phyloP scores from a whole-genome alignment of 2,113 vertebrate genomes.

The Rhabdomys dilectus region DNA sequence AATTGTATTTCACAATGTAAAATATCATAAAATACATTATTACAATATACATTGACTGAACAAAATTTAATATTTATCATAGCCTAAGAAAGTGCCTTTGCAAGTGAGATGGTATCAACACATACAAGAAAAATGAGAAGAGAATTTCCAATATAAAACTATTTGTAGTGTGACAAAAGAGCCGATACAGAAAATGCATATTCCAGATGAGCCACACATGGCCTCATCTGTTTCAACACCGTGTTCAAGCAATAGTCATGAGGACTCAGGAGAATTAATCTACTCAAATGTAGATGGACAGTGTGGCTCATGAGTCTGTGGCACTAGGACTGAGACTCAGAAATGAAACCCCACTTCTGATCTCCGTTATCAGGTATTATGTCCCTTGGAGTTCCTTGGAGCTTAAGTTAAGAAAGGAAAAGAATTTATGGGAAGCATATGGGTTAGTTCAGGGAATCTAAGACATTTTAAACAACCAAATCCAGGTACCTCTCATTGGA shows the following conservation, averaged over 20 bases:
- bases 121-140: conserved; percentile 42
- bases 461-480: neutral
- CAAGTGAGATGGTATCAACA: neutral
- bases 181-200: conserved; percentile 3
- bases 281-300: neutral
- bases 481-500: neutral
- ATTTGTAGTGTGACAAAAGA: neutral
- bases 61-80: conserved; percentile 41
- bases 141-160: conserved; percentile 59
- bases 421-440: neutral
- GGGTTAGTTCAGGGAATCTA: neutral
- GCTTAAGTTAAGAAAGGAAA: neutral
- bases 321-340: neutral
- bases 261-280: neutral
- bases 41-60: neutral
- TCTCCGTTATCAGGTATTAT: neutral
- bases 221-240: conserved; percentile 20
- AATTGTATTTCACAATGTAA: neutral
- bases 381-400: conserved; percentile 11
- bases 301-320: neutral
- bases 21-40: conserved; percentile 21
- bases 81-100: neutral
- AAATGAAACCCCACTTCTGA: conserved; percentile 41
- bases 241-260: neutral
- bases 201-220: conserved; percentile 41